A percentile compares a stretch with the other conserved stretches of the same genome.
phyloP scores from a whole-genome alignment of 2,797 vertebrate species.

The Channallabes apus region DNA sequence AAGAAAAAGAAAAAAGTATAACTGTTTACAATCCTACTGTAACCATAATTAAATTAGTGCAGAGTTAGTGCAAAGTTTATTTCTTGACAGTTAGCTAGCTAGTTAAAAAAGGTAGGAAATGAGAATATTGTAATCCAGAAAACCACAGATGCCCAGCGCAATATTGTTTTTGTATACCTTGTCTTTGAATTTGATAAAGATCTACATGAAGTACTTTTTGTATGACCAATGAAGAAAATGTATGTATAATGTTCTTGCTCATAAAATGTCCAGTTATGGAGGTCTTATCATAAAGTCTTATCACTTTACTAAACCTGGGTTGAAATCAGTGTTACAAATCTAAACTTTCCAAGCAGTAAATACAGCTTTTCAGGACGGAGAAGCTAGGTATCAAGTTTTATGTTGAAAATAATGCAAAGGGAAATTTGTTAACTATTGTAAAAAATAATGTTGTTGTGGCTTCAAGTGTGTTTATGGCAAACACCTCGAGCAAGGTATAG shows the following conservation, averaged over 20 bases:
- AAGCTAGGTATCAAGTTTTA: not conserved
- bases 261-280: not conserved
- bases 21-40: too few species aligned
- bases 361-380: not conserved
- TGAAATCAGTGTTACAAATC: not conserved
- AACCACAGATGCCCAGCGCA: not conserved
- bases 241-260: not conserved
- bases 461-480: too few species aligned
- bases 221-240: not conserved
- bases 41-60: too few species aligned
- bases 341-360: not conserved
- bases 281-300: not conserved
- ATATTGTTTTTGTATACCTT: not conserved
- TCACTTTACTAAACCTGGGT: not conserved
- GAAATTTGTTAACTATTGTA: not conserved
- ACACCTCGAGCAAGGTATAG: not conserved
- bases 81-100: not conserved
- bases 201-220: not conserved
- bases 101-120: not conserved
- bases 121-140: not conserved
- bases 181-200: not conserved
- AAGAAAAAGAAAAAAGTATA: not conserved
- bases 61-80: not conserved
- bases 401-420: not conserved
- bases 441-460: not conserved